Evolutionary conservation across 2,113 vertebrate species (phyloP), one percentile per base, ranked within the genome.

Genomic region (Cheilinus undulatus): DNA sequence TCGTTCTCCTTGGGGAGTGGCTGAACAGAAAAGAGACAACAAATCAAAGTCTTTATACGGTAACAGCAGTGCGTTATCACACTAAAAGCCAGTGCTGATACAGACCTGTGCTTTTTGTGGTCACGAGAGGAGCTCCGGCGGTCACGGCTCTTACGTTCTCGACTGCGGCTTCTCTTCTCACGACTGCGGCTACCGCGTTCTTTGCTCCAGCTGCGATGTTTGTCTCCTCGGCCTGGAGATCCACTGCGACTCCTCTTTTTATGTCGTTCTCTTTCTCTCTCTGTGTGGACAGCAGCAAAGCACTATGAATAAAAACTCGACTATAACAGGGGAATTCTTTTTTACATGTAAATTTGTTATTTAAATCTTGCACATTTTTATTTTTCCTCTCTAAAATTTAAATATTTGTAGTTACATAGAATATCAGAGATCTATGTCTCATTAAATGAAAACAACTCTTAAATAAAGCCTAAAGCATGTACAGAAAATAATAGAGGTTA

Each of bases 21-120:
- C 92, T 93, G 24, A 1, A 48, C 0, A n/a, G 28, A 17, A 80
- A 13, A 40, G n/a, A 32, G 45, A 7, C 5, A 3, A 49, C 5
- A 48, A 61, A 70, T 19, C 43, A 10, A 23, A n/a, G 19, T 3
- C 36, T 34, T 42, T 7, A 42, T 19, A 15, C 5, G 3, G 42
- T 8, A 7, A 17, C n/a, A 1, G 42, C 19, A 45, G 42, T n/a
- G 5, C 4, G 30, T 23, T 51, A 51, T 34, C 38, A 46, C 17
- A 48, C 2, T 48, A 24, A 67, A 24, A 48, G 53, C 14, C 15
- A 5, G 23, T 2, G 19, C 42, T 20, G 17, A n/a, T 2, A 45
- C 13, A 3, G 46, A 90, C 92, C 92, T 94, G 90, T 82, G 92
- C 71, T 93, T 93, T 84, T 93, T 93, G 82, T 92, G 93, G 30